Percentiles rank a stretch among this genome's conserved stretches.
Conservation (phyloP, 2,888 invertebrate genomes). For the Athalia rosae region DNA sequence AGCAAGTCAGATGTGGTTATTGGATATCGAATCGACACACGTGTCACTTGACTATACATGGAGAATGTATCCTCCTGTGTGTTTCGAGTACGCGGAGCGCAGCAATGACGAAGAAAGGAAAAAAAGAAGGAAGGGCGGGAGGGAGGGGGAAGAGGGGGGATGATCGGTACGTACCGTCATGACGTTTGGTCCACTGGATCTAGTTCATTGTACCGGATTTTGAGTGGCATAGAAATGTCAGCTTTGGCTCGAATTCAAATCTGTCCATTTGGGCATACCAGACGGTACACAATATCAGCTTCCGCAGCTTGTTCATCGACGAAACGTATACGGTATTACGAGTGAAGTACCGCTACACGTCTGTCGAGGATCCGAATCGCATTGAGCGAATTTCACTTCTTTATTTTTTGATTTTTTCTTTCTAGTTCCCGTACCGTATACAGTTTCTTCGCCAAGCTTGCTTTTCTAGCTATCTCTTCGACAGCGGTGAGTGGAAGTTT, state of each 20-base stretch:
- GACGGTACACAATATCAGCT: neutral
- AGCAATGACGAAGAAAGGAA: neutral
- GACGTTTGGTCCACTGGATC: conserved; percentile 12
- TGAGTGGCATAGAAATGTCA: neutral
- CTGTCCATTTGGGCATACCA: conserved; percentile 6
- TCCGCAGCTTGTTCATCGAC: neutral
- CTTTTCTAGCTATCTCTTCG: neutral
- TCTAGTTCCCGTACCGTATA: no score
- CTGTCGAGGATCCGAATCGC: conserved; percentile 29
- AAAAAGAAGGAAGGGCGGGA: neutral
- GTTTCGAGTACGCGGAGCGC: neutral
- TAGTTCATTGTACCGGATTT: conserved; percentile 7
- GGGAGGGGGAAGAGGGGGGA: neutral
- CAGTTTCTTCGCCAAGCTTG: conserved; percentile 18
- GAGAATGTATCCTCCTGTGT: neutral
- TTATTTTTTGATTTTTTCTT: no score
- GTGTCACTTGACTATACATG: neutral
- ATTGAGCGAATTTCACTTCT: conserved; percentile 27
- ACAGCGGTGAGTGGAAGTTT: conserved; percentile 1
- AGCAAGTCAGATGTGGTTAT: conserved; percentile 54
- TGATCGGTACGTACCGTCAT: neutral
- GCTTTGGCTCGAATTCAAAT: conserved; percentile 26
- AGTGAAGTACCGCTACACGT: neutral
- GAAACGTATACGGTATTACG: conserved; percentile 15
- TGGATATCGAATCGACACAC: conserved; percentile 52